A percentile compares a stretch with the other conserved stretches of the same genome.
Conservation (phyloP, 2,113 vertebrate genomes). For the Elanoides forficatus region DNA sequence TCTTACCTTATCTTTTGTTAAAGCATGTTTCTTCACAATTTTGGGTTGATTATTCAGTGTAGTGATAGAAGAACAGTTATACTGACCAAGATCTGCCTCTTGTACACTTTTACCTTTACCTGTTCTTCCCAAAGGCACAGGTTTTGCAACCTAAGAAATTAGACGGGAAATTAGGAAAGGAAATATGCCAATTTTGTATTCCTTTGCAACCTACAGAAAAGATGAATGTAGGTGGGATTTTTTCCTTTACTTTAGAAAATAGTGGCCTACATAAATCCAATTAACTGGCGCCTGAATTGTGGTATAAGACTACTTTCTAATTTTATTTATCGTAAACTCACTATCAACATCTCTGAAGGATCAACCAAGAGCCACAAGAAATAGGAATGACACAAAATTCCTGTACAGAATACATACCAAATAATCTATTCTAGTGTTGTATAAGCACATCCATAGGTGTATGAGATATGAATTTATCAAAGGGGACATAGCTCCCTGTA, state of each 20-base stretch:
- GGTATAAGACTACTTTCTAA: not conserved
- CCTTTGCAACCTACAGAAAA: not conserved
- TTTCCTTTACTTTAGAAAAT: not conserved
- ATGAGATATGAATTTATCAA: not conserved
- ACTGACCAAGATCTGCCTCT: constrained; percentile 73
- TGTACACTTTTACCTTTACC: constrained; percentile 74
- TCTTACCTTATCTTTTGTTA: constrained; percentile 76
- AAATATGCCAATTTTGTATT: not conserved
- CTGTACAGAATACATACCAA: not conserved
- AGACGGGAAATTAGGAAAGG: constrained; percentile 11
- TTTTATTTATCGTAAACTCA: not conserved
- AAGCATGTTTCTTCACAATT: constrained; percentile 75
- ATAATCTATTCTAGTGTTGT: not conserved
- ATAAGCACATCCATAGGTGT: not conserved
- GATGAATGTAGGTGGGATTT: not conserved
- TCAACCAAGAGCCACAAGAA: not conserved
- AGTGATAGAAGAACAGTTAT: constrained; percentile 51
- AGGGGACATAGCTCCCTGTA: not conserved
- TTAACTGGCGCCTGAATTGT: not conserved
- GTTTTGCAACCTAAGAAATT: constrained; percentile 86
- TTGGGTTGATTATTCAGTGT: constrained; percentile 70
- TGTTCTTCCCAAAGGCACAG: constrained; percentile 80
- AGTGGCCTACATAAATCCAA: not conserved
- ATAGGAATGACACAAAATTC: not conserved
- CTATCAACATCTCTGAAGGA: not conserved